Conservation (phyloP, 2,888 invertebrate species). For the Syritta pipiens region DNA sequence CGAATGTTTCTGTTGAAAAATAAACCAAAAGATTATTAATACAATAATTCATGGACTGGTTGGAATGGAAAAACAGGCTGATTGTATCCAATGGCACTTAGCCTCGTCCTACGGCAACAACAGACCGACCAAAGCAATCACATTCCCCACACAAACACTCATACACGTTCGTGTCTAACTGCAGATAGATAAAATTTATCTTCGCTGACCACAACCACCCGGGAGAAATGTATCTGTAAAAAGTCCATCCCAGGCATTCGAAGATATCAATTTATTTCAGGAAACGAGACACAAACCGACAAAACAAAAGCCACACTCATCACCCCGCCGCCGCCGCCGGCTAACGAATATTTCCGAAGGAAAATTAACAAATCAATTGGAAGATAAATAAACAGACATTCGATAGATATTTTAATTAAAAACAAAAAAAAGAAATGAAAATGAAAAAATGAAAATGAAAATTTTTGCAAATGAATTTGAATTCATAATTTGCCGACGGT, state of each 20-base stretch:
- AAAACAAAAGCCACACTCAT: slow-evolving; percentile 47
- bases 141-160: too few relatives aligned
- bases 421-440: too few relatives aligned
- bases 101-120: not conserved
- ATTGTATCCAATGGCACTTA: slow-evolving; percentile 25
- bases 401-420: slow-evolving; percentile 12
- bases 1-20: slow-evolving; percentile 26
- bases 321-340: too few relatives aligned
- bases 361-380: slow-evolving; percentile 52
- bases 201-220: not conserved
- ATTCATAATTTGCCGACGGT: too few relatives aligned
- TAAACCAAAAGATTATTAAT: slow-evolving; percentile 30
- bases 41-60: slow-evolving; percentile 35
- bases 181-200: not conserved
- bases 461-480: too few relatives aligned
- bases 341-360: slow-evolving; percentile 20
- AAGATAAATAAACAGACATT: slow-evolving; percentile 40
- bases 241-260: too few relatives aligned
- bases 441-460: too few relatives aligned
- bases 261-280: slow-evolving; percentile 37
- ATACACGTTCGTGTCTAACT: too few relatives aligned
- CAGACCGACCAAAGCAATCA: not conserved
- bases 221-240: too few relatives aligned
- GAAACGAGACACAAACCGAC: slow-evolving; percentile 21
- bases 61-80: slow-evolving; percentile 26